These are phyloP conservation scores for Drosophila putrida DNA, from an alignment of 2,888 invertebrate species.

Conservation along the genomic window DNA sequence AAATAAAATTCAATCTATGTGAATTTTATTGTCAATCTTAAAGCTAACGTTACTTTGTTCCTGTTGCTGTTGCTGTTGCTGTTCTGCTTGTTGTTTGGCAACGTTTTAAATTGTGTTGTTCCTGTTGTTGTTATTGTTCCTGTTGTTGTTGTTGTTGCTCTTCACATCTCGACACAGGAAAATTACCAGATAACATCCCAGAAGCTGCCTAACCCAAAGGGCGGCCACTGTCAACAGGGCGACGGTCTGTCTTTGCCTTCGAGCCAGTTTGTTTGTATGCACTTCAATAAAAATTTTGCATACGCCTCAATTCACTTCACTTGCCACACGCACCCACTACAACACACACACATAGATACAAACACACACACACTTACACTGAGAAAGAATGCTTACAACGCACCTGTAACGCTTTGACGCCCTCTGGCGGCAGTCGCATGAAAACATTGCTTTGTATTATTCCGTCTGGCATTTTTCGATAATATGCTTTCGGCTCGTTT, in stretches of 20 bases:
- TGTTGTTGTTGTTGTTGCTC: conserved; percentile 8
- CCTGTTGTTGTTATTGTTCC: too few species aligned
- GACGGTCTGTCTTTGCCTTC: conserved; percentile 35
- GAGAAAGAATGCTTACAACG: conserved; percentile 13
- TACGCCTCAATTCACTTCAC: conserved; percentile 75
- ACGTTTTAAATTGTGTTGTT: background rate
- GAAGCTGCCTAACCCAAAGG: conserved; percentile 5
- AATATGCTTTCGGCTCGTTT: conserved; percentile 70
- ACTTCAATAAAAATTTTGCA: conserved; percentile 78
- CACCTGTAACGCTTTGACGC: conserved; percentile 63
- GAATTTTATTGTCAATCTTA: background rate
- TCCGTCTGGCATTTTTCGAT: conserved; percentile 67
- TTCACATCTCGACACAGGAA: conserved; percentile 32
- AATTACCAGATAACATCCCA: conserved; percentile 54
- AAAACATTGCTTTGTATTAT: conserved; percentile 75
- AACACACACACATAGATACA: conserved; percentile 11
- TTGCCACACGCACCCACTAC: conserved; percentile 51
- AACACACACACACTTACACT: conserved; percentile 2
- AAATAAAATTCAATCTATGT: too few species aligned
- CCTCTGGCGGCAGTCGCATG: conserved; percentile 56
- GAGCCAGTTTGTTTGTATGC: conserved; percentile 71
- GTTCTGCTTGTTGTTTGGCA: conserved; percentile 1
- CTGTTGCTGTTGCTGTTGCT: conserved; percentile 34
- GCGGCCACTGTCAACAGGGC: conserved; percentile 34
- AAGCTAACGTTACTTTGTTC: conserved; percentile 32